These are phyloP conservation scores for Acronicta alni DNA, from an alignment of 2,888 invertebrate species.

Conservation along the genomic window DNA sequence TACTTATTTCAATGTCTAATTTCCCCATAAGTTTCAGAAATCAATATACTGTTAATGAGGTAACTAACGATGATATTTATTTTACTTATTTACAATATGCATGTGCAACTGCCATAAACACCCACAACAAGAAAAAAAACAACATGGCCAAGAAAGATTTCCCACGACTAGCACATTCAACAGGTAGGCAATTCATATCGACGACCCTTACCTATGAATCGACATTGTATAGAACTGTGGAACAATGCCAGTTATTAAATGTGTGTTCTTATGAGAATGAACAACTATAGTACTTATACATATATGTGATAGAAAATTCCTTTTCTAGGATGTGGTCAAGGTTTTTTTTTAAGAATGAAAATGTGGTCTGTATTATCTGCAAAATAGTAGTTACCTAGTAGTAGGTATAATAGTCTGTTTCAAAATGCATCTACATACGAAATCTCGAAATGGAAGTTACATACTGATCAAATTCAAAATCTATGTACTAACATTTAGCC, in stretches of 20 bases:
- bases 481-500: no score
- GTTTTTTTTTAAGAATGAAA: slow-evolving; percentile 20
- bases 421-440: not conserved
- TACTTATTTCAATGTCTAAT: no score
- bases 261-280: slow-evolving; percentile 58
- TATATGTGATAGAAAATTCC: slow-evolving; percentile 37
- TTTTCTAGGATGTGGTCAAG: slow-evolving; percentile 46
- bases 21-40: no score
- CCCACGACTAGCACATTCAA: slow-evolving; percentile 67
- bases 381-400: not conserved
- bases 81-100: not conserved
- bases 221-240: slow-evolving; percentile 71
- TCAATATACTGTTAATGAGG: no score
- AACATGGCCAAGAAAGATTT: slow-evolving; percentile 61
- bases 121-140: slow-evolving; percentile 47
- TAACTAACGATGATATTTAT: not conserved
- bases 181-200: slow-evolving; percentile 72
- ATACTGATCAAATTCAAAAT: not conserved
- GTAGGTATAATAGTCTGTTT: not conserved
- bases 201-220: slow-evolving; percentile 71
- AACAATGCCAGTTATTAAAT: slow-evolving; percentile 63
- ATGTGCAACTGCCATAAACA: not conserved
- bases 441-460: not conserved
- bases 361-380: not conserved
- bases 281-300: slow-evolving; percentile 16